Evolutionary conservation across 2,113 vertebrate genomes (phyloP).

Genomic region (Microtus ochrogaster): DNA sequence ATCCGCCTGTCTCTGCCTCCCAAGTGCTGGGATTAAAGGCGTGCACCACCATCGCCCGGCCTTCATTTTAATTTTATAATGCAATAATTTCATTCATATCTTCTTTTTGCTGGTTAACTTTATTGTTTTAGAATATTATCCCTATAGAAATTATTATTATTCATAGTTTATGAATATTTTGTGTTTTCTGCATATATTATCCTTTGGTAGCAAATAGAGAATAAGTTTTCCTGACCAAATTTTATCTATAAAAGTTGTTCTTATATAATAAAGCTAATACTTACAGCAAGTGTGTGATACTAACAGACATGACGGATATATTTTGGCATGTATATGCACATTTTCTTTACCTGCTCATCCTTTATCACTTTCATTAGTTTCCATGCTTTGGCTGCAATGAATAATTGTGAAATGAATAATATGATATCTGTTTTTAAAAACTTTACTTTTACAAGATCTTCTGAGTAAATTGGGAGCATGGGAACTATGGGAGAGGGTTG

Average conservation of each 20-base stretch:
- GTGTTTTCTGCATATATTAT: neutral
- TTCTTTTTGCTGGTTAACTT: neutral
- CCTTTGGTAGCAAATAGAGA: neutral
- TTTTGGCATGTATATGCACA: neutral
- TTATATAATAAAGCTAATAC: neutral
- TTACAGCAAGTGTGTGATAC: neutral
- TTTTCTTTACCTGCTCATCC: neutral
- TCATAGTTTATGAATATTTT: neutral
- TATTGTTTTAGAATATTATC: neutral
- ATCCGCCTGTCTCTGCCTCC: no score
- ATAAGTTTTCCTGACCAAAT: neutral
- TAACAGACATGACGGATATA: neutral
- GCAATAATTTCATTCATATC: neutral
- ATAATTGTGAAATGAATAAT: neutral
- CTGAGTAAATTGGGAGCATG: no score
- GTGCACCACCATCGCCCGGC: no score
- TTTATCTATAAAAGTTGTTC: neutral
- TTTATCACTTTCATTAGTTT: neutral
- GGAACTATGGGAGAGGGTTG: no score
- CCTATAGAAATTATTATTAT: neutral
- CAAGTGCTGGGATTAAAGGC: no score
- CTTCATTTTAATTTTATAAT: neutral
- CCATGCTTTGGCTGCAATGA: neutral
- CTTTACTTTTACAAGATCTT: no score
- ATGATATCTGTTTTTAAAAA: neutral